Evolutionary conservation across 2,888 invertebrate genomes (phyloP), one percentile per base, ranked within the genome.

Genomic region (Yponomeuta cagnagella): DNA sequence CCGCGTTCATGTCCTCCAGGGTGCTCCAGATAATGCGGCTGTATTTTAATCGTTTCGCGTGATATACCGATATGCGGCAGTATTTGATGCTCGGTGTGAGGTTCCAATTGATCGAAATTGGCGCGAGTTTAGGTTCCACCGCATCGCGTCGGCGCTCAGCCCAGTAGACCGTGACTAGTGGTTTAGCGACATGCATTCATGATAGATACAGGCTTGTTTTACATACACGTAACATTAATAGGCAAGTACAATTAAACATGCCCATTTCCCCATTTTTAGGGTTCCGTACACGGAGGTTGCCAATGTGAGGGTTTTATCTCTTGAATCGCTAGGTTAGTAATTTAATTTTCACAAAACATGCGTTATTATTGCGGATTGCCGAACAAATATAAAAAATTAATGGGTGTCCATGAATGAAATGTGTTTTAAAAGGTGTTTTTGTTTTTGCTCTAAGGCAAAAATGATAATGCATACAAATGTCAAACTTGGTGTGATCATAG

Each of bases 121-220:
- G 64, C n/a, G 23, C 64, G 65, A 65, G 65, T 65, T 33, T 33
- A 31, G 65, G 31, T 30, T 65, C 33, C 65, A 65, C 33, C 65
- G 33, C 31, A 33, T 33, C 65, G 31, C 52, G 15, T 15, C 31
- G 30, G 43, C 43, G 6, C 8, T 43, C 43, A 43, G 65, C 65
- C 30, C 65, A 33, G 31, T 31, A 33, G 31, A 65, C 31, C 65
- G 33, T 65, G 65, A 65, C 30, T 30, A 65, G 65, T 65, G 65
- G 63, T 30, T 12, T 10, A 30, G 10, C 65, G 65, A 33, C 65
- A 65, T 65, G 65, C 65, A 58, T 58, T 15, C 52, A 65, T 30
- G 33, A 65, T 58, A 58, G 52, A 58, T 15, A 58, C 15, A 4
- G 52, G 52, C 15, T 58, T 5, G 15, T 58, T 58, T 58, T 58